A percentile compares a stretch with the other conserved stretches of the same genome.
Evolutionary conservation across 2,797 vertebrate species (phyloP).

Genomic region (Dromococcyx pavoninus): DNA sequence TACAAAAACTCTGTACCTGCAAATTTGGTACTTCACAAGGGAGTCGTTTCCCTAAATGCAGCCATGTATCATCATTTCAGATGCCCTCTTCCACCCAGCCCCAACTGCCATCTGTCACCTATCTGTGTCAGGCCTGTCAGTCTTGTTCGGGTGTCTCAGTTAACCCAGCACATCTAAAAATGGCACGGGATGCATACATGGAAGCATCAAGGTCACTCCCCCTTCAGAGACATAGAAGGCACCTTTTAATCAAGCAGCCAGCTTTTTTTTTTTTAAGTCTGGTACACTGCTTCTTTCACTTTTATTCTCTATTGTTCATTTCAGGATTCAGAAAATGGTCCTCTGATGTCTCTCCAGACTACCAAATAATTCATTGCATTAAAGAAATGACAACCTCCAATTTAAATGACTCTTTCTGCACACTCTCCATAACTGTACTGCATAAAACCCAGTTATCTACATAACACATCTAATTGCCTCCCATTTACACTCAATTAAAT

Average conservation of each 20-base stretch:
- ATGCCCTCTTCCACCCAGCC: too few species aligned
- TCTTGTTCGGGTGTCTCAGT: rapidly evolving
- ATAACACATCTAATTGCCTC: background rate
- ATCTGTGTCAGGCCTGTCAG: background rate
- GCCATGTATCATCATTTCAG: background rate
- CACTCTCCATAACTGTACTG: background rate
- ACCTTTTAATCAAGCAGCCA: background rate
- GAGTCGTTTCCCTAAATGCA: background rate
- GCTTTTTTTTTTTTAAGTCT: background rate
- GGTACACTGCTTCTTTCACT: background rate
- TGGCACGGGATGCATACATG: rapidly evolving
- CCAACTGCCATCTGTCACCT: background rate
- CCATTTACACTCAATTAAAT: background rate
- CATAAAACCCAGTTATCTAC: background rate
- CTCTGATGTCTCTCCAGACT: background rate
- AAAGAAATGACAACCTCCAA: background rate
- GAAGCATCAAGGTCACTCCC: background rate
- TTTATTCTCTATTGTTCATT: background rate
- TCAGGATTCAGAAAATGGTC: background rate
- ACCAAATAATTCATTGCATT: background rate
- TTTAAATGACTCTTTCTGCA: background rate
- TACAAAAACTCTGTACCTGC: background rate
- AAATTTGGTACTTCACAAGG: background rate
- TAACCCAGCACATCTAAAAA: background rate
- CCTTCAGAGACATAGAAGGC: rapidly evolving